Conservation (phyloP, 2,888 invertebrate genomes). For the Dicycla oo region DNA sequence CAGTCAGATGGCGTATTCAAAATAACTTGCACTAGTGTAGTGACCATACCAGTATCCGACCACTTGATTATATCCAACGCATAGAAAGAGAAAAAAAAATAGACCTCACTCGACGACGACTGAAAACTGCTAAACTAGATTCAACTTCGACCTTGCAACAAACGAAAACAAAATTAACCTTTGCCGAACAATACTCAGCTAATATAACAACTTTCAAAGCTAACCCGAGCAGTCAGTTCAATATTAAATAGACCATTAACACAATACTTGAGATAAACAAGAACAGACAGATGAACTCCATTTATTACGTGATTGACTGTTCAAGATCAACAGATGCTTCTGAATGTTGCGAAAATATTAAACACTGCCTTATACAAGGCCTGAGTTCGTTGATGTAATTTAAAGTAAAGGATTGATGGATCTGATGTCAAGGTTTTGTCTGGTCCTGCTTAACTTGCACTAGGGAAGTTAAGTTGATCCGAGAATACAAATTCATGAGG, state of each 20-base stretch:
- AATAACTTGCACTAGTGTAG: conserved; percentile 11
- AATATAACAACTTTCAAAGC: conserved; percentile 27
- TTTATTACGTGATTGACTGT: conserved; percentile 53
- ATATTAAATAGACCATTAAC: conserved; percentile 48
- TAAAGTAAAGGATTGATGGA: conserved; percentile 3
- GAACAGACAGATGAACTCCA: conserved; percentile 41
- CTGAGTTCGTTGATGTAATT: not conserved
- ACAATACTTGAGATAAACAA: conserved; percentile 49
- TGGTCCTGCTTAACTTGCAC: not conserved
- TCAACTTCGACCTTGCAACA: conserved; percentile 26
- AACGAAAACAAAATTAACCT: conserved; percentile 45
- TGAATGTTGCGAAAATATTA: conserved; percentile 46
- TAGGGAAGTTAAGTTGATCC: not conserved
- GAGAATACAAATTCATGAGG: not conserved
- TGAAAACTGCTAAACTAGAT: conserved; percentile 2
- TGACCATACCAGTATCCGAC: not conserved
- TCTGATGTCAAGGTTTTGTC: conserved; percentile 3
- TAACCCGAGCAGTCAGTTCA: conserved; percentile 23
- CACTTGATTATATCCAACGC: not conserved
- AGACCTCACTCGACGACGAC: not conserved
- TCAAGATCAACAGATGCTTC: conserved; percentile 55
- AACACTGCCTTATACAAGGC: not conserved
- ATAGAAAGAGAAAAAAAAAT: not conserved
- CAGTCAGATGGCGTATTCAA: not conserved
- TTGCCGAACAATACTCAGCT: conserved; percentile 34